These are phyloP conservation scores for Protula sp. DNA, from an alignment of 2,888 invertebrate species.

Conservation along the genomic window DNA sequence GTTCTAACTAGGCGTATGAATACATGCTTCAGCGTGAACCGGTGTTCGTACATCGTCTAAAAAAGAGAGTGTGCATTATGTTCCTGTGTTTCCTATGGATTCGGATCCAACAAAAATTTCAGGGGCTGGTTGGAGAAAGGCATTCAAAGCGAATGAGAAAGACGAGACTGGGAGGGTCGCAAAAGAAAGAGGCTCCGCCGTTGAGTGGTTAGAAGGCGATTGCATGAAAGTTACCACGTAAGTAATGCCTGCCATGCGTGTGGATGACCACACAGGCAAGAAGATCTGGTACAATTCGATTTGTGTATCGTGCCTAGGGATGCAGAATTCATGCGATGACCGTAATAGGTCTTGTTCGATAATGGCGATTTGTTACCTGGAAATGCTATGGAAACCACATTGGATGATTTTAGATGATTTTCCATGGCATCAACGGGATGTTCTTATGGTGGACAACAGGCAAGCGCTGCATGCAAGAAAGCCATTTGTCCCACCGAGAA, in stretches of 20 bases:
- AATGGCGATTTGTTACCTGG: conserved; percentile 32
- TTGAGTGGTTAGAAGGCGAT: conserved; percentile 32
- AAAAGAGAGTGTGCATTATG: too few relatives aligned
- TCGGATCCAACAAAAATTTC: conserved; percentile 34
- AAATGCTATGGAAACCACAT: conserved; percentile 27
- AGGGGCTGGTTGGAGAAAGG: conserved; percentile 38
- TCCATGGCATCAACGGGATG: too few relatives aligned
- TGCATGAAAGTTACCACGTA: conserved; percentile 33
- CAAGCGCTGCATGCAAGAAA: not conserved
- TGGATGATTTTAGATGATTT: too few relatives aligned
- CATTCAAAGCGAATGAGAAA: conserved; percentile 27
- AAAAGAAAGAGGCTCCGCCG: conserved; percentile 23
- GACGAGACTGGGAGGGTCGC: conserved; percentile 29
- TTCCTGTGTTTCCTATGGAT: too few relatives aligned
- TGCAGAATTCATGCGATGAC: too few relatives aligned
- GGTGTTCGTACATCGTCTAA: conserved; percentile 27
- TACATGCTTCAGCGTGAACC: conserved; percentile 22
- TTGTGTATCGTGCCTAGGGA: conserved; percentile 33
- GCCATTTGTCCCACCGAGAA: not conserved
- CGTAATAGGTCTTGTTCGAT: conserved; percentile 31
- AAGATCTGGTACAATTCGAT: conserved; percentile 38
- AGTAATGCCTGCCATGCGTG: conserved; percentile 28
- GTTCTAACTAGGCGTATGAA: conserved; percentile 29
- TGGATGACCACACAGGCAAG: conserved; percentile 28
- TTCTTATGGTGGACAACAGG: conserved; percentile 34